Percentiles rank a stretch among this genome's conserved stretches.
Evolutionary conservation across 2,113 vertebrate genomes (phyloP).

Genomic region (Phaethon lepturus): DNA sequence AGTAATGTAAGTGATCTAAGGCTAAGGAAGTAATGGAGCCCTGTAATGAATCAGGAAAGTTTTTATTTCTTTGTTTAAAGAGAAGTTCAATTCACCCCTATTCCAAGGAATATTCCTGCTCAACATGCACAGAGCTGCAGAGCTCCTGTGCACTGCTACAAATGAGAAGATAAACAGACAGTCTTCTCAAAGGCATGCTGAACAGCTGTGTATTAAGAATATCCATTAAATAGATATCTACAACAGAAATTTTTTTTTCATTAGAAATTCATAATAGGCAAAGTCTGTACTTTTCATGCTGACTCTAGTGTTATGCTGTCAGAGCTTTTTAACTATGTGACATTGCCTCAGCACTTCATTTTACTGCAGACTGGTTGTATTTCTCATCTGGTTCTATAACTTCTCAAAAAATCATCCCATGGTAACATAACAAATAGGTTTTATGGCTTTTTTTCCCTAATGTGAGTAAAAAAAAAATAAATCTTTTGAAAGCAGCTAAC

Average conservation of each 20-base stretch:
- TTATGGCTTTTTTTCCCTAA: background rate
- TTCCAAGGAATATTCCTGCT: background rate
- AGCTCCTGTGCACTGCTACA: background rate
- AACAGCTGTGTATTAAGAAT: background rate
- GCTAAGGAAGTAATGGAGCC: background rate
- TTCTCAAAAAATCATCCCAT: background rate
- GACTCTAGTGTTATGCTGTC: constrained; percentile 15
- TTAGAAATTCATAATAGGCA: constrained; percentile 27
- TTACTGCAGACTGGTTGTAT: background rate
- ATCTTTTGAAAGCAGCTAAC: background rate
- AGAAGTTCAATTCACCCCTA: background rate
- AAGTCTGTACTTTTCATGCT: background rate
- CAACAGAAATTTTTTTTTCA: constrained; percentile 17
- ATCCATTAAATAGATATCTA: constrained; percentile 22
- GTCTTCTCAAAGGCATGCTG: background rate
- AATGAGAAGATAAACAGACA: constrained; percentile 1
- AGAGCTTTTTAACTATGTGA: constrained; percentile 9
- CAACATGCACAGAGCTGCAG: background rate
- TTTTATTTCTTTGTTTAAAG: background rate
- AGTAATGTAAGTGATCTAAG: background rate
- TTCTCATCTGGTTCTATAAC: background rate
- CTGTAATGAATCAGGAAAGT: background rate
- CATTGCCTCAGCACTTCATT: background rate
- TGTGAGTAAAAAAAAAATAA: background rate
- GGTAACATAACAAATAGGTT: background rate